Evolutionary conservation across 1,140 invertebrate genomes (phyloP), one percentile per base, ranked within the genome.

Genomic region (Hormaphis cornu): DNA sequence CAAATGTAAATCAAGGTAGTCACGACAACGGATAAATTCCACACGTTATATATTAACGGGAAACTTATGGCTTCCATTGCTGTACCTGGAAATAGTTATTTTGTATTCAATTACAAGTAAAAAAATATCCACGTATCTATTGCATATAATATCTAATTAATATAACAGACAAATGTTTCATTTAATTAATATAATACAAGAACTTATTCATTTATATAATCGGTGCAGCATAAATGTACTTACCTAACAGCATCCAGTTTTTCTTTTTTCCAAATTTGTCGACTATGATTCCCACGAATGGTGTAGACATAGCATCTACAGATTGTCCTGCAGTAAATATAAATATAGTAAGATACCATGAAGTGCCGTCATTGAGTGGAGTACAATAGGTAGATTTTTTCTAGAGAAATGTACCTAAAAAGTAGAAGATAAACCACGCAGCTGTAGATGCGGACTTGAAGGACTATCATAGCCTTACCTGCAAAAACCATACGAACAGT

Each of bases 211-310:
- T 33, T 6, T 33, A 33, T 9, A 33, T 33, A 33, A 33, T 33
- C n/a, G n/a, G 18, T 12, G 18, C 16, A 46, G 4, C 16, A n/a
- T 24, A 50, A 22, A 50, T 3, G 5, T 26, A 63, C 28, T 16
- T 80, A 90, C 93, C 93, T 74, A 88, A 78, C 56, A 95, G 82
- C 82, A 95, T 92, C 91, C 91, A 95, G 37, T 83, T 79, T 79
- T 91, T 91, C 80, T 85, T 91, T 77, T 80, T 85, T 75, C 80
- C 81, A 79, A 80, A 88, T 75, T 76, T 84, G 76, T 96, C 93
- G 37, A 91, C 86, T 69, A 93, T 82, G 72, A 89, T 80, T 1
- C 94, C 94, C 44, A 93, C 87, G 28, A 94, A 80, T 10, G 92
- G 92, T 4, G 93, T 95, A 69, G 87, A 86, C 24, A 95, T 73